Conservation (phyloP, 2,888 invertebrate genomes). For the Thereva unica region DNA sequence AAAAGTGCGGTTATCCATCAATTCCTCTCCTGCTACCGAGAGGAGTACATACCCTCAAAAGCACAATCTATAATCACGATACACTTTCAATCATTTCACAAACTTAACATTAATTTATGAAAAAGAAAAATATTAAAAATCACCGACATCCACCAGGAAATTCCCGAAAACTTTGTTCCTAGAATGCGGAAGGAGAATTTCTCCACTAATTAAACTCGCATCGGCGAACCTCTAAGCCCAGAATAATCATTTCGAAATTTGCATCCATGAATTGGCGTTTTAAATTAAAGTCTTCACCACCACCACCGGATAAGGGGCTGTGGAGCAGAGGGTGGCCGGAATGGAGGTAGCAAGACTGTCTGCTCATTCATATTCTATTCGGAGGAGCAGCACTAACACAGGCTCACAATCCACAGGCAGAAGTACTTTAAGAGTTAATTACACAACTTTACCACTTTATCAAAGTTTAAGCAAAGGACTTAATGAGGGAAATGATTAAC, state of each 20-base stretch:
- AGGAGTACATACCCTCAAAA: no score
- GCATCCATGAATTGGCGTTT: conserved; percentile 3
- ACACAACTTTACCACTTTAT: conserved; percentile 21
- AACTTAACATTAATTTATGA: not conserved
- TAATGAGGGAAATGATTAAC: conserved; percentile 24
- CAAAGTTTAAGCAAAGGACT: conserved; percentile 20
- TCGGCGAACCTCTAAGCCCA: not conserved
- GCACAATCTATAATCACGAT: no score
- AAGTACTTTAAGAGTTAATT: conserved; percentile 17
- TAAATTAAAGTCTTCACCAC: conserved; percentile 9
- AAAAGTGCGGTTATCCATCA: no score
- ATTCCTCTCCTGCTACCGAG: no score
- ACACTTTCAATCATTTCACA: not conserved
- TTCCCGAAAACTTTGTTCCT: no score
- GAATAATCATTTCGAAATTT: conserved; percentile 7
- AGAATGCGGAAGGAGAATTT: no score
- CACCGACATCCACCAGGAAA: no score
- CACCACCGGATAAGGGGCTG: no score
- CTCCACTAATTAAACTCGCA: not conserved
- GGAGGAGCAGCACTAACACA: not conserved
- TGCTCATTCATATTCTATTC: conserved; percentile 13
- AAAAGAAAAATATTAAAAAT: not conserved
- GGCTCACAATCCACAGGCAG: not conserved
- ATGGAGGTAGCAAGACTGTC: no score
- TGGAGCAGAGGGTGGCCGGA: not conserved